Conservation (phyloP, 1,140 invertebrate genomes). For the Aleiodes sp. region DNA sequence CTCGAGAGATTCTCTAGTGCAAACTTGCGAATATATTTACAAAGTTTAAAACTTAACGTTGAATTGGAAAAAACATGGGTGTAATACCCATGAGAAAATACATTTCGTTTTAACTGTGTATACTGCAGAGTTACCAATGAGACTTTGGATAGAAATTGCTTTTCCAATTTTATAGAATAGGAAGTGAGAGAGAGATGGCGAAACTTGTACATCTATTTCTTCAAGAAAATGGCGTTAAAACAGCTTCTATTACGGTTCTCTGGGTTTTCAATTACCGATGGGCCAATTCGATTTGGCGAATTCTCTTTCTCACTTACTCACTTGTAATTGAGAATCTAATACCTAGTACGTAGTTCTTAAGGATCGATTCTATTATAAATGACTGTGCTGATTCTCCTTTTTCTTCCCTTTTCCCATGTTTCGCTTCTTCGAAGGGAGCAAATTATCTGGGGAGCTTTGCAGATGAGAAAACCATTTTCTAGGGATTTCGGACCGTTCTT, state of each 20-base stretch:
- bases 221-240: not conserved
- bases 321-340: conserved; percentile 11
- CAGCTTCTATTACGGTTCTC: conserved; percentile 5
- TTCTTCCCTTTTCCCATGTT: too few relatives aligned
- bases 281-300: conserved; percentile 18
- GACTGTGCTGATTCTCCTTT: not conserved
- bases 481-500: too few relatives aligned
- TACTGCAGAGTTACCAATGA: conserved; percentile 6
- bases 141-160: not conserved
- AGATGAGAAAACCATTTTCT: too few relatives aligned
- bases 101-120: not conserved
- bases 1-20: not conserved
- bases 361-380: not conserved
- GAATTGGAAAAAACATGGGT: conserved; percentile 17
- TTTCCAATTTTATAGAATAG: not conserved
- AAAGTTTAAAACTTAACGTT: conserved; percentile 3
- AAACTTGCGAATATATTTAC: conserved; percentile 19
- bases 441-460: too few relatives aligned
- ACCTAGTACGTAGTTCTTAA: not conserved
- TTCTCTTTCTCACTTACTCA: not conserved
- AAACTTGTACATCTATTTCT: conserved; percentile 7
- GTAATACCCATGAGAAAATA: not conserved
- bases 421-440: too few relatives aligned
- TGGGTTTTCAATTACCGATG: conserved; percentile 12
- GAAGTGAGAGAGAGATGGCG: not conserved